These are phyloP conservation scores for Saccostrea cuccullata DNA, from an alignment of 1,140 invertebrate genomes.

Conservation along the genomic window DNA sequence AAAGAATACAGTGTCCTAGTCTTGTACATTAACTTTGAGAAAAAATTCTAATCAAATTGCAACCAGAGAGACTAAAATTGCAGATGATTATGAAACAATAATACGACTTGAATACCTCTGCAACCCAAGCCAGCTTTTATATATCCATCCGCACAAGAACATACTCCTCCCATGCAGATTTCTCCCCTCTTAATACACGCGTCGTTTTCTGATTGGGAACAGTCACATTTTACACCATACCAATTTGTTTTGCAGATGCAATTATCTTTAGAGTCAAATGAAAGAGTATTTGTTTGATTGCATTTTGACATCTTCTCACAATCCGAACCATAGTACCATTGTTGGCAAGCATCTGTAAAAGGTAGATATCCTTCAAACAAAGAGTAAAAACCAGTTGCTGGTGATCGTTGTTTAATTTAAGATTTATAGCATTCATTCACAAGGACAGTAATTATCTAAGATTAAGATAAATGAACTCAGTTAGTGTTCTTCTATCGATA, in stretches of 20 bases:
- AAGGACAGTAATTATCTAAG: no score
- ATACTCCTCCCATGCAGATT: not conserved
- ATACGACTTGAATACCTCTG: not conserved
- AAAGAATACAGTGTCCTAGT: no score
- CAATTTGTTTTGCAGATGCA: not conserved
- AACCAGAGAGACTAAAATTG: no score
- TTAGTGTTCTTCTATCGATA: no score
- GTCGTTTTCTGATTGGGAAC: not conserved
- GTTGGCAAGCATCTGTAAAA: not conserved
- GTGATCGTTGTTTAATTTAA: no score
- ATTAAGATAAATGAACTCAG: no score
- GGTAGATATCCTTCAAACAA: no score
- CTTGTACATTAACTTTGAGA: no score
- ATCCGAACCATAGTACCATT: not conserved
- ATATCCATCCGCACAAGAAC: not conserved
- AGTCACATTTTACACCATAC: not conserved
- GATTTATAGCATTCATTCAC: no score
- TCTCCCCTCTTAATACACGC: not conserved
- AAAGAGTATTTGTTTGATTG: not conserved
- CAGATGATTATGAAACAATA: not conserved
- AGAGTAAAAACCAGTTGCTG: no score
- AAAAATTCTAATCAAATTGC: no score
- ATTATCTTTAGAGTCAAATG: not conserved
- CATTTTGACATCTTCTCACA: conserved; percentile 15
- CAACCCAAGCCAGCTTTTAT: not conserved